Percentiles rank a stretch among this genome's conserved stretches.
These are phyloP conservation scores for Pelobates fuscus DNA, from an alignment of 2,113 vertebrate species.

Conservation along the genomic window DNA sequence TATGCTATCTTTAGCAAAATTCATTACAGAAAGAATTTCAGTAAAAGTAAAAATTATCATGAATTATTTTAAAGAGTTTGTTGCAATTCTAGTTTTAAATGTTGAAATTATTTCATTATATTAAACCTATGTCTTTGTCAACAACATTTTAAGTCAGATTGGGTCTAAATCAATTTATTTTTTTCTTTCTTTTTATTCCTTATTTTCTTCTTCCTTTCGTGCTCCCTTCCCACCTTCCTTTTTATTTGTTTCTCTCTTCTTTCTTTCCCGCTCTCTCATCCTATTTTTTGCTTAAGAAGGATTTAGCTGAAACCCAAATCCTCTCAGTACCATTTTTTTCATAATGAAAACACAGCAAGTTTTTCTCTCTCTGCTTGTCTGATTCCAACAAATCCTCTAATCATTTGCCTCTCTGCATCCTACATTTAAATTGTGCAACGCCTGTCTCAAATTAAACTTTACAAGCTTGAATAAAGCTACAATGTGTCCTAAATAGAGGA, in stretches of 20 bases:
- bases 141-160: too few relatives aligned
- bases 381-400: conserved; percentile 41
- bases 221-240: background rate
- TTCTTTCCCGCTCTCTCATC: background rate
- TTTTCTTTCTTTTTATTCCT: too few relatives aligned
- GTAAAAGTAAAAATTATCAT: too few relatives aligned
- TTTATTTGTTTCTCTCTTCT: background rate
- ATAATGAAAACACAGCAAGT: conserved; percentile 43
- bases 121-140: too few relatives aligned
- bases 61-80: too few relatives aligned
- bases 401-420: conserved; percentile 35
- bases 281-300: conserved; percentile 20
- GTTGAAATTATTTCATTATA: too few relatives aligned
- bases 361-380: conserved; percentile 27
- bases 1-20: too few relatives aligned
- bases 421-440: conserved; percentile 14
- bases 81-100: too few relatives aligned
- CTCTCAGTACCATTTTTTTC: conserved; percentile 20
- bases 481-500: conserved; percentile 3
- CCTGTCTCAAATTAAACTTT: conserved; percentile 34
- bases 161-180: too few relatives aligned
- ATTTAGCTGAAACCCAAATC: conserved; percentile 29
- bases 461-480: conserved; percentile 42
- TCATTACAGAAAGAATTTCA: too few relatives aligned
- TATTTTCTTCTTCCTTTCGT: too few relatives aligned